Conservation (phyloP, 2,888 invertebrate genomes). For the Agriotes lineatus region DNA sequence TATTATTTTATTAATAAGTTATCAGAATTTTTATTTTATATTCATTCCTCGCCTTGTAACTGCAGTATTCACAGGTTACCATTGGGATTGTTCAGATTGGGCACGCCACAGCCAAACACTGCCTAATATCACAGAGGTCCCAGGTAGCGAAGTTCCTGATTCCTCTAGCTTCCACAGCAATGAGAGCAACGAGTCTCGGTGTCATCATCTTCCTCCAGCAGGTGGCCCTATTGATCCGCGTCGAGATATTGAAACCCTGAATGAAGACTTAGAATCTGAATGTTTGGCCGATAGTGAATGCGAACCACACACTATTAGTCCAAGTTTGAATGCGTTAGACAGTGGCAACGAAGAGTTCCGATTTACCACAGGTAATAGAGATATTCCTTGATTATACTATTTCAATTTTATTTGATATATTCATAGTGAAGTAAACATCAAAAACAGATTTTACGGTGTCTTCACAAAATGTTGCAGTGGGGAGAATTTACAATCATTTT, state of each 20-base stretch:
- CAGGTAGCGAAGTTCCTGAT: constrained; percentile 91
- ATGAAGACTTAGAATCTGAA: constrained; percentile 77
- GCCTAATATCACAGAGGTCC: constrained; percentile 93
- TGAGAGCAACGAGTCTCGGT: constrained; percentile 81
- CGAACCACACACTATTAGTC: constrained; percentile 73
- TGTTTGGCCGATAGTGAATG: constrained; percentile 76
- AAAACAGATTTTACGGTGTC: too few relatives aligned
- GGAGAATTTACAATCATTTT: too few relatives aligned
- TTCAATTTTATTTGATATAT: too few relatives aligned
- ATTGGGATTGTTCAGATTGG: constrained; percentile 99
- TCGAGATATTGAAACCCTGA: constrained; percentile 75
- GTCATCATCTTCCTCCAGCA: constrained; percentile 67
- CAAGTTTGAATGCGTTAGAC: constrained; percentile 73
- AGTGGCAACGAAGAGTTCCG: constrained; percentile 75
- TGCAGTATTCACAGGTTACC: constrained; percentile 76
- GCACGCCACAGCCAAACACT: constrained; percentile 81
- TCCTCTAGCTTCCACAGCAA: constrained; percentile 88
- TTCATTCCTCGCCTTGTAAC: constrained; percentile 22
- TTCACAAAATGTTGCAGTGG: too few relatives aligned
- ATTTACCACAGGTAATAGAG: constrained; percentile 70
- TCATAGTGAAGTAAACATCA: too few relatives aligned
- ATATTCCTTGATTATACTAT: too few relatives aligned
- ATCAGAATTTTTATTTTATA: constrained; percentile 4
- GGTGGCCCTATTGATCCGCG: constrained; percentile 69
- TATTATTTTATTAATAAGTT: too few relatives aligned